Percentiles rank a stretch among this genome's conserved stretches.
Conservation (phyloP, 2,888 invertebrate genomes). For the Laspeyria flexula region DNA sequence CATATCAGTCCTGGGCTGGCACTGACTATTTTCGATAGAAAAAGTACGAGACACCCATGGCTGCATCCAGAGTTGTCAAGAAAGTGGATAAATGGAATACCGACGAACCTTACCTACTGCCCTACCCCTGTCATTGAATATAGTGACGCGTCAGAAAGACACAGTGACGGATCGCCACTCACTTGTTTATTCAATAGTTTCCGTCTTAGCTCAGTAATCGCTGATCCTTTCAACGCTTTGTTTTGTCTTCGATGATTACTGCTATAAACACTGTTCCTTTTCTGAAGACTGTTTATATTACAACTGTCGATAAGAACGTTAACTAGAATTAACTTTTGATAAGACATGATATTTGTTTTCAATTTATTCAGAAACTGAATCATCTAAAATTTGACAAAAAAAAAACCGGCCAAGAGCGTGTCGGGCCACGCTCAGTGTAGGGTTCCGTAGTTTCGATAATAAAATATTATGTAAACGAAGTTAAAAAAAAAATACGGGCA, state of each 20-base stretch:
- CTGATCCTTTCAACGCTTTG: constrained; percentile 43
- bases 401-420: no score
- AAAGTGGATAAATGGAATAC: no score
- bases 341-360: neutral
- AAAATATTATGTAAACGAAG: no score
- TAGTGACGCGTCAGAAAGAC: constrained; percentile 34
- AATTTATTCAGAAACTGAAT: no score
- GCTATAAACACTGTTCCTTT: constrained; percentile 26
- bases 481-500: no score
- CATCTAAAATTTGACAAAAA: no score
- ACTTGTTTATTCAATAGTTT: constrained; percentile 58
- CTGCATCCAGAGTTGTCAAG: no score
- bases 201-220: constrained; percentile 41
- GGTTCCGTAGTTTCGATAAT: no score
- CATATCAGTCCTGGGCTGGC: no score
- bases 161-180: constrained; percentile 46
- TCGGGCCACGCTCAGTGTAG: no score
- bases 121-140: constrained; percentile 5
- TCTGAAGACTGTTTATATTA: constrained; percentile 19
- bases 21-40: no score
- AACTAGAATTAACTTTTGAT: neutral
- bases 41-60: no score
- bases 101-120: constrained; percentile 20
- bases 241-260: constrained; percentile 39
- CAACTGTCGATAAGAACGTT: constrained; percentile 6